Conservation (phyloP, 1,140 invertebrate species). For the Zophobas morio region DNA sequence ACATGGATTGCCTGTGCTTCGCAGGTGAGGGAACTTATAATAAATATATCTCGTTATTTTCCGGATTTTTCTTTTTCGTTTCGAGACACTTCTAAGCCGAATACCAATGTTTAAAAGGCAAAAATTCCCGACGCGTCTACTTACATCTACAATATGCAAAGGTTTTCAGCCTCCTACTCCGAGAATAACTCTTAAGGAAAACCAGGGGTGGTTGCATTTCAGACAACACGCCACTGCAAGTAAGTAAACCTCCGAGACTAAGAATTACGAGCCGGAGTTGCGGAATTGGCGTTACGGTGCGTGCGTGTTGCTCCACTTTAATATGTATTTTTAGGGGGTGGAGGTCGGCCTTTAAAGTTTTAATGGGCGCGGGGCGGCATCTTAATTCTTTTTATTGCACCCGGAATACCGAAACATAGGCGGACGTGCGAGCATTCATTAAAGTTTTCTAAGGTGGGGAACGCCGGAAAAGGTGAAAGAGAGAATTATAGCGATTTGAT, state of each 20-base stretch:
- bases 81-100: too few species aligned
- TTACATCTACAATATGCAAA: too few species aligned
- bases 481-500: too few species aligned
- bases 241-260: conserved; percentile 18
- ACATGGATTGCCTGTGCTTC: too few species aligned
- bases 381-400: conserved; percentile 35
- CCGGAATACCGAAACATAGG: conserved; percentile 3
- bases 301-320: conserved; percentile 22
- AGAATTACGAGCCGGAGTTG: conserved; percentile 13
- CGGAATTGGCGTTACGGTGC: conserved; percentile 21
- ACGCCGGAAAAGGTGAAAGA: not conserved
- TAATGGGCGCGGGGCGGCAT: conserved; percentile 17
- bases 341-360: conserved; percentile 12
- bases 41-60: too few species aligned
- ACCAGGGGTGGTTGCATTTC: conserved; percentile 1
- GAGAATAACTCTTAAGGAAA: not conserved
- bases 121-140: too few species aligned
- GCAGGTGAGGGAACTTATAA: too few species aligned
- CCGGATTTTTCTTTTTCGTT: too few species aligned
- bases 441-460: conserved; percentile 5
- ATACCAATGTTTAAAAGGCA: too few species aligned
- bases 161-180: too few species aligned
- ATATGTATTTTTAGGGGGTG: conserved; percentile 26
- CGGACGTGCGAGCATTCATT: conserved; percentile 31
- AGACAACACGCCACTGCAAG: conserved; percentile 1